Base-by-base conservation (phyloP, 2,888 invertebrate genomes). In the Heteromurus nitidus region DNA sequence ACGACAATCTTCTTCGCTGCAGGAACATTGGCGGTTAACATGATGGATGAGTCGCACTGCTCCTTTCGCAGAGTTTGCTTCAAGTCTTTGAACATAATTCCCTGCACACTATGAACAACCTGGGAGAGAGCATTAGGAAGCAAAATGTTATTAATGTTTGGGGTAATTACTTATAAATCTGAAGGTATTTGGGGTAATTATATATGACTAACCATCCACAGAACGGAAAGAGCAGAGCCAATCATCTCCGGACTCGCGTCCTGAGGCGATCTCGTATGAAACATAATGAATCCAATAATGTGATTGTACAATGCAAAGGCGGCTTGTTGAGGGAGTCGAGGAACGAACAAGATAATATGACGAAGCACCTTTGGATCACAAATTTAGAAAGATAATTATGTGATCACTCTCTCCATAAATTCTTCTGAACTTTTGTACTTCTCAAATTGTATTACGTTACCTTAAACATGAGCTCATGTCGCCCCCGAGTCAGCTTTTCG, bases 261-360 rank as follows among this genome's bases (percentile, higher is more conserved):
- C 88, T 97, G 96, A 0, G 99, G 97, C 13, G 97, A 95, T 73
- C 99, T 91, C 1, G 99, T 98, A 88, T 99, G 99, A 90, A 98
- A 99, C 99, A 99, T 99, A 2, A 99, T 96, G 88, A 98, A 99
- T 1, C 99, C 99, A 87, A 99, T 99, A 87, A 99, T 95, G 88
- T 99, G 99, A 91, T 99, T 99, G 90, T 99, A 98, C 0, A 99
- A 90, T 0, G 97, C 96, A 90, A 98, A 99, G 0, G 99, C 99
- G 0, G 99, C 98, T 89, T 99, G 99, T 86, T 97, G 96, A 0
- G 99, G 98, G 80, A 99, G 90, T 60, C 96, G 93, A 0, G 97
- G 96, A 64, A 98, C 95, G 89, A 97, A 97, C 77, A 98, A 92
- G 83, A 99, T 95, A 69, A 99, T 91, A 88, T 98, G 97, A 0